Evolutionary conservation across 2,888 invertebrate species (phyloP).

Genomic region (Ypsolopha sequella): DNA sequence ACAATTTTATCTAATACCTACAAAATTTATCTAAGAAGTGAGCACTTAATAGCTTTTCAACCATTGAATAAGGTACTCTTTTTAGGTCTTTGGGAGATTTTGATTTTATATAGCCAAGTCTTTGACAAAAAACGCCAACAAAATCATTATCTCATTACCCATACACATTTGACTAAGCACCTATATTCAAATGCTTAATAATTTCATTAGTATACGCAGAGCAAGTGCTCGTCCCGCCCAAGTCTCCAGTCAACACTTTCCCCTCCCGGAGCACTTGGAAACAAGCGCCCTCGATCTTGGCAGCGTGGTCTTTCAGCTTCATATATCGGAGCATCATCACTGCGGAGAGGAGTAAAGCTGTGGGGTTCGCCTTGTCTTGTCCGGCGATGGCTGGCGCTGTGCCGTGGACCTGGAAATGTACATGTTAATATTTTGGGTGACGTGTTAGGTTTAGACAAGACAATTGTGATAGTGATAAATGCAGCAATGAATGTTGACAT

Average conservation of each 20-base stretch:
- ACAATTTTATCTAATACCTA: no score
- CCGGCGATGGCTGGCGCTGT: slow-evolving; percentile 98
- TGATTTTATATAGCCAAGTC: no score
- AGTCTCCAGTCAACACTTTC: slow-evolving; percentile 88
- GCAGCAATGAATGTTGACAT: no score
- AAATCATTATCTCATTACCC: not conserved
- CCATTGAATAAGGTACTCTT: no score
- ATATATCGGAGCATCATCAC: slow-evolving; percentile 99
- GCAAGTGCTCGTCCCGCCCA: slow-evolving; percentile 94
- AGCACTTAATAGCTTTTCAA: no score
- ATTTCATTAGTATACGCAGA: slow-evolving; percentile 96
- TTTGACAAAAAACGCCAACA: no score
- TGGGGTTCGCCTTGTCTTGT: slow-evolving; percentile 97
- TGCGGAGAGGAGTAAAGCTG: slow-evolving; percentile 93
- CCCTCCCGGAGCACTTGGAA: slow-evolving; percentile 89
- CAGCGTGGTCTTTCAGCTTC: slow-evolving; percentile 79
- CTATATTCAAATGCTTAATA: slow-evolving; percentile 37
- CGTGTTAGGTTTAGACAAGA: no score
- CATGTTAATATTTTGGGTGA: no score
- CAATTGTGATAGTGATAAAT: no score
- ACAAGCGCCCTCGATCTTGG: slow-evolving; percentile 85
- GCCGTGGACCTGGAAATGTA: slow-evolving; percentile 83
- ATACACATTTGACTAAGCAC: slow-evolving; percentile 1
- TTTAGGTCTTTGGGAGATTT: no score
- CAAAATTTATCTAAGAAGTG: no score